phyloP scores from a whole-genome alignment of 23 tunicate species.

The Ciona savignyi region DNA sequence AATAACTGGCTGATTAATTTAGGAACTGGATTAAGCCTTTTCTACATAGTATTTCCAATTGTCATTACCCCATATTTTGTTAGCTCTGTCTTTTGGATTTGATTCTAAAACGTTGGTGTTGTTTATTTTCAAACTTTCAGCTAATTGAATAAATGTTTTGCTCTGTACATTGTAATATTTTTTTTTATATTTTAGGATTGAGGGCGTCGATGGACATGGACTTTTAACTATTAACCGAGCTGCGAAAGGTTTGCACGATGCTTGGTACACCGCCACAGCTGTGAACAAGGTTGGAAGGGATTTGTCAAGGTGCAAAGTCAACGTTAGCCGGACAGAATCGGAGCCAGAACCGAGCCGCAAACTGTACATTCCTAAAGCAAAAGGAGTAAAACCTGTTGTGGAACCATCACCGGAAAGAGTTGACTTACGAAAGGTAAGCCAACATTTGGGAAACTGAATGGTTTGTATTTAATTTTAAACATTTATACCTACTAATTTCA shows the following conservation, averaged over 20 bases:
- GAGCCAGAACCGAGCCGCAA: constrained; percentile 40
- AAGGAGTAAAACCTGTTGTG: constrained; percentile 7
- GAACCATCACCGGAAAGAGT: constrained; percentile 62
- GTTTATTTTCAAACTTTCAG: no score
- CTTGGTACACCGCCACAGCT: constrained; percentile 99
- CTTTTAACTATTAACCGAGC: constrained; percentile 82
- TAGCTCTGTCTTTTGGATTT: no score
- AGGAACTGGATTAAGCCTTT: no score
- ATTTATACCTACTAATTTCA: no score
- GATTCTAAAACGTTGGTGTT: no score
- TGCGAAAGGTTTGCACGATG: constrained; percentile 70
- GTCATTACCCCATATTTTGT: no score
- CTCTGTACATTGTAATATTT: no score
- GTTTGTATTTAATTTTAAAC: no score
- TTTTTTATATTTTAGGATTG: constrained; percentile 53
- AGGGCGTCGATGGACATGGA: constrained; percentile 99
- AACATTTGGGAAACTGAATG: no score
- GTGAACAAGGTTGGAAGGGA: constrained; percentile 95
- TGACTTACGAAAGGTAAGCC: constrained; percentile 52
- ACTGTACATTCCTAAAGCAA: constrained; percentile 54
- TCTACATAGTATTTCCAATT: no score
- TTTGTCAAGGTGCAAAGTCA: constrained; percentile 80
- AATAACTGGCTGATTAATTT: no score
- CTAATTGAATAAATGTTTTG: no score
- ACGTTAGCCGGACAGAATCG: constrained; percentile 35